Percentiles rank a stretch among this genome's conserved stretches.
These are phyloP conservation scores for Aleiodes sp. DNA, from an alignment of 1,140 invertebrate genomes.

Conservation along the genomic window DNA sequence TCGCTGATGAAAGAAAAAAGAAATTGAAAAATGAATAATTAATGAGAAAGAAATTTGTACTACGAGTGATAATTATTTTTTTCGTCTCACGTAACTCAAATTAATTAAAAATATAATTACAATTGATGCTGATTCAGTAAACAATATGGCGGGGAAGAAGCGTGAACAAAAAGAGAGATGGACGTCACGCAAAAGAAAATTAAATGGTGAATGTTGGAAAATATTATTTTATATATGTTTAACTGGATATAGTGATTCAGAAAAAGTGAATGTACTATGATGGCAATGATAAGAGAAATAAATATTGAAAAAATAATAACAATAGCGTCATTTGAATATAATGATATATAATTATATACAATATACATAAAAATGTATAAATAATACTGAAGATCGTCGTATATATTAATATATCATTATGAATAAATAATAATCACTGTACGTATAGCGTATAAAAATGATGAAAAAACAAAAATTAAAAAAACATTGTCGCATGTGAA, in stretches of 20 bases:
- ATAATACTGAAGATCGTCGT: conserved; percentile 18
- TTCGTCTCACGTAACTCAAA: background rate
- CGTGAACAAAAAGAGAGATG: background rate
- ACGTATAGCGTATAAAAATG: conserved; percentile 32
- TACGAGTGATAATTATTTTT: too few species aligned
- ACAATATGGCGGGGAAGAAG: background rate
- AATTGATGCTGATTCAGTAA: too few species aligned
- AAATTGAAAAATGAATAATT: background rate
- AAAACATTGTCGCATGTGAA: conserved; percentile 27
- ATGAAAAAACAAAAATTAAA: conserved; percentile 22
- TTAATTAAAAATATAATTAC: background rate
- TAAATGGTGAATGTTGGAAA: conserved; percentile 40
- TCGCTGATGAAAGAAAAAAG: background rate
- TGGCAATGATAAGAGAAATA: conserved; percentile 34
- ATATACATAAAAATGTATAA: conserved; percentile 32
- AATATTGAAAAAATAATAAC: conserved; percentile 27
- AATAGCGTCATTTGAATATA: conserved; percentile 34
- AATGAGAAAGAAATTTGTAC: background rate
- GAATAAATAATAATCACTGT: conserved; percentile 26
- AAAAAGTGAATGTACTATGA: conserved; percentile 39
- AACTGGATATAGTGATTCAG: conserved; percentile 38
- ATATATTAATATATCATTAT: conserved; percentile 35
- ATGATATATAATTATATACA: conserved; percentile 41
- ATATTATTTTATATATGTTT: conserved; percentile 44
- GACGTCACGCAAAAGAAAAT: background rate